Evolutionary conservation across 35 echinoderm and acorn worm species (phyloP), one percentile per base, ranked within the genome.

Genomic region (Acanthaster planci): DNA sequence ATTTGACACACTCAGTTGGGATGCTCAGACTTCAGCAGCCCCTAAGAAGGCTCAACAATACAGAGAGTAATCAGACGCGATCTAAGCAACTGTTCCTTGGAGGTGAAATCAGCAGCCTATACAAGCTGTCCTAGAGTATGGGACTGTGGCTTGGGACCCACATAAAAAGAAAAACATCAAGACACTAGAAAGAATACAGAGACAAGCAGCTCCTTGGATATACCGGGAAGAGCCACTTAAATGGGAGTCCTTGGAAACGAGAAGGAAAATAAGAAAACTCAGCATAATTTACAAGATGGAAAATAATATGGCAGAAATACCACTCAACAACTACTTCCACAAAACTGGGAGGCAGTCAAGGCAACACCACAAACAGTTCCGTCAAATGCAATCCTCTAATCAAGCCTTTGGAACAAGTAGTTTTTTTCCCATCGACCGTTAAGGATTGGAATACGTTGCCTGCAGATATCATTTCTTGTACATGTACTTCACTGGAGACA

Each of bases 1-100:
- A n/a, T n/a, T n/a, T n/a, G 30, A 86, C 67, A 75, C 55, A 40
- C 31, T 86, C 7, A 67, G 18, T 21, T 86, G 84, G 60, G 59
- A 86, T 27, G 51, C 23, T 6, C 84, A 86, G 38, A 86, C 40
- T 40, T 26, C 37, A 12, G 12, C 38, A 15, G 40, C 39, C 5
- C 22, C 29, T 37, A 75, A 40, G 7, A 86, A 76, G n/a, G n/a
- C n/a, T n/a, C 9, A 59, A 34, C 5, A 47, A 37, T 27, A 76
- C 37, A 40, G 16, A 76, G 58, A 7, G 16, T 86, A 6, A 7
- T 68, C 7, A 5, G 57, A 4, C 34, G 37, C 40, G 67, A 86
- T 17, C 7, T 68, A 22, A 36, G 26, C 19, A 86, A 27, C 30
- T 86, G 56, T 76, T 39, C 56, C 29, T 55, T 18, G 76, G 8